Percentiles rank a stretch among this genome's conserved stretches.
phyloP scores from a whole-genome alignment of 1,140 invertebrate genomes.

The Drosophila equinoxialis region DNA sequence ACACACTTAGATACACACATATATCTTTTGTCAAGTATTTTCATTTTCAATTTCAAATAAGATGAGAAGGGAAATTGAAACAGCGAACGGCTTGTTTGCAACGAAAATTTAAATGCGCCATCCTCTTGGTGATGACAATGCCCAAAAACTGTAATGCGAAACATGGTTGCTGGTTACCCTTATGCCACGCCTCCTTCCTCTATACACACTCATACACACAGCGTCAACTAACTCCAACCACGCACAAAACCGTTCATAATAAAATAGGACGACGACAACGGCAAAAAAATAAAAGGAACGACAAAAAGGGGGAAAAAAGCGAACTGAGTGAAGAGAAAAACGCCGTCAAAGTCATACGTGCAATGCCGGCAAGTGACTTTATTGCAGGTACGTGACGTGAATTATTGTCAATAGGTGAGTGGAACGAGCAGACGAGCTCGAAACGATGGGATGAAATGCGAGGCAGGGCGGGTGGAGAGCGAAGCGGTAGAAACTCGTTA shows the following conservation, averaged over 20 bases:
- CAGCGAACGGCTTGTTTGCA: slow-evolving; percentile 45
- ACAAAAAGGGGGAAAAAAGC: background rate
- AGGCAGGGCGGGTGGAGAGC: background rate
- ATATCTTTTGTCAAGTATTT: slow-evolving; percentile 16
- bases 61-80: slow-evolving; percentile 46
- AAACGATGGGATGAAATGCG: background rate
- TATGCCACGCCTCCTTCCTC: background rate
- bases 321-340: slow-evolving; percentile 41
- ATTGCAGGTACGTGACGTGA: slow-evolving; percentile 80
- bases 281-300: slow-evolving; percentile 24
- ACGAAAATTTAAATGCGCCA: slow-evolving; percentile 43
- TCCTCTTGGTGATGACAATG: slow-evolving; percentile 29
- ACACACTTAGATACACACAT: background rate
- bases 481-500: slow-evolving; percentile 67
- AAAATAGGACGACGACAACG: slow-evolving; percentile 51
- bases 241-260: slow-evolving; percentile 79
- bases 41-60: slow-evolving; percentile 33
- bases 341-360: slow-evolving; percentile 79
- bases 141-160: slow-evolving; percentile 36
- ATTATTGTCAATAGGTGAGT: slow-evolving; percentile 68
- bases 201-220: background rate
- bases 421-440: slow-evolving; percentile 1
- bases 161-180: slow-evolving; percentile 11
- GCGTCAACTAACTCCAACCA: slow-evolving; percentile 20
- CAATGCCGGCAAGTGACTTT: slow-evolving; percentile 79